A percentile compares a stretch with the other conserved stretches of the same genome.
Conservation (phyloP, 2,797 vertebrate species). For the Sebastes vulpes region DNA sequence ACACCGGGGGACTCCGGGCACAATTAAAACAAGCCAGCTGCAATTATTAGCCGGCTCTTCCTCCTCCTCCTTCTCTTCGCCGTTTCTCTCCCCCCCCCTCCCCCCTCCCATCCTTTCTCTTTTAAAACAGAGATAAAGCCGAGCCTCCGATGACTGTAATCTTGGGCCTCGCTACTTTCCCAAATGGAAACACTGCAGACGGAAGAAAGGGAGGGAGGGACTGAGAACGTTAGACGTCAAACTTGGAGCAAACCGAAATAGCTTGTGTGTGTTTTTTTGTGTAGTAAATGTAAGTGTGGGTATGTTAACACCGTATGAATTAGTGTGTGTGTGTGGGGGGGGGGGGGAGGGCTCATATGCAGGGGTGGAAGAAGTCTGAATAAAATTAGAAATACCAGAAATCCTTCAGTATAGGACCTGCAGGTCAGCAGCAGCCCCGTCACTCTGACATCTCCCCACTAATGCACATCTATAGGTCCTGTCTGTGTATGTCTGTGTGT, state of each 20-base stretch:
- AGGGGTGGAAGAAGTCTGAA: background rate
- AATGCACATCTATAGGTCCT: background rate
- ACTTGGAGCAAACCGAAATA: slow-evolving; percentile 19
- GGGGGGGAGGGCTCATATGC: background rate
- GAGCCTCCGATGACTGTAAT: slow-evolving; percentile 53
- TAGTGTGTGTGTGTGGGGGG: background rate
- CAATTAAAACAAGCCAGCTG: slow-evolving; percentile 74
- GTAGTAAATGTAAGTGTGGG: background rate
- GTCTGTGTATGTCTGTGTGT: background rate
- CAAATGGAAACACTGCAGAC: slow-evolving; percentile 44
- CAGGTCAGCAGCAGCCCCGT: background rate
- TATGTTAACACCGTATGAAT: background rate
- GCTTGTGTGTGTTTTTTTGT: slow-evolving; percentile 4
- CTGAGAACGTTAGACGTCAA: slow-evolving; percentile 13
- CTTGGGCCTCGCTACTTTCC: slow-evolving; percentile 42
- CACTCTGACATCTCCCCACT: background rate
- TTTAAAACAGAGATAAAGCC: slow-evolving; percentile 62
- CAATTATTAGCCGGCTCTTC: slow-evolving; percentile 63
- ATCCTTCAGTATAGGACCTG: background rate
- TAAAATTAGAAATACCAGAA: background rate
- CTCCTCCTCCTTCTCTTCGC: slow-evolving; percentile 17
- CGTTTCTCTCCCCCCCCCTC: background rate
- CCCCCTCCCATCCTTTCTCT: background rate
- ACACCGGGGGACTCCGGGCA: slow-evolving; percentile 62
- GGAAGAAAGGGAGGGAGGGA: slow-evolving; percentile 21